phyloP scores from a whole-genome alignment of 1,140 invertebrate species.

The Orius laevigatus region DNA sequence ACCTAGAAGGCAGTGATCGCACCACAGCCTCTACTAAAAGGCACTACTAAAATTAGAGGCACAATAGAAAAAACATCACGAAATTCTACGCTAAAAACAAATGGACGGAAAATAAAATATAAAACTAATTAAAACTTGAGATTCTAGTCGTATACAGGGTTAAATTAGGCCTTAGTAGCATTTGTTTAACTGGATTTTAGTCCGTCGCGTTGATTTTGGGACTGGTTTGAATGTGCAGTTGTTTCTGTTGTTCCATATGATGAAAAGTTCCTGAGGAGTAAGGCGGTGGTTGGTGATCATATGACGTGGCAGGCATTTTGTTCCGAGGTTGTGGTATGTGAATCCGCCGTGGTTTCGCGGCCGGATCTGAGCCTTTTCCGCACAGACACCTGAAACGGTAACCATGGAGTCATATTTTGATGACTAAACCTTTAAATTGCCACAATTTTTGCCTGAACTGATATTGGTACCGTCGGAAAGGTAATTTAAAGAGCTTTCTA shows the following conservation, averaged over 20 bases:
- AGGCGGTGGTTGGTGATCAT: conserved; percentile 18
- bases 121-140: no score
- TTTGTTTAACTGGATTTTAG: no score
- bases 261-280: conserved; percentile 12
- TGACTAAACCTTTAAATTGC: neutral
- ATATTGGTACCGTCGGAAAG: neutral
- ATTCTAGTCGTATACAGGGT: no score
- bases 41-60: no score
- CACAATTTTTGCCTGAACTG: no score
- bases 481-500: neutral
- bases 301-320: conserved; percentile 25
- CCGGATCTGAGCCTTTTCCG: conserved; percentile 30
- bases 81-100: no score
- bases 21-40: no score
- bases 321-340: conserved; percentile 33
- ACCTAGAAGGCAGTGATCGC: no score
- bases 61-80: no score
- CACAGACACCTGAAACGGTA: conserved; percentile 30
- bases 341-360: conserved; percentile 41
- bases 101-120: no score
- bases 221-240: conserved; percentile 3
- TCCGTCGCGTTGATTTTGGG: no score
- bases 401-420: neutral
- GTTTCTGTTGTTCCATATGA: conserved; percentile 11
- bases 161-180: no score